Base-by-base conservation (phyloP, 2,797 vertebrate genomes). In the Macropodus opercularis region DNA sequence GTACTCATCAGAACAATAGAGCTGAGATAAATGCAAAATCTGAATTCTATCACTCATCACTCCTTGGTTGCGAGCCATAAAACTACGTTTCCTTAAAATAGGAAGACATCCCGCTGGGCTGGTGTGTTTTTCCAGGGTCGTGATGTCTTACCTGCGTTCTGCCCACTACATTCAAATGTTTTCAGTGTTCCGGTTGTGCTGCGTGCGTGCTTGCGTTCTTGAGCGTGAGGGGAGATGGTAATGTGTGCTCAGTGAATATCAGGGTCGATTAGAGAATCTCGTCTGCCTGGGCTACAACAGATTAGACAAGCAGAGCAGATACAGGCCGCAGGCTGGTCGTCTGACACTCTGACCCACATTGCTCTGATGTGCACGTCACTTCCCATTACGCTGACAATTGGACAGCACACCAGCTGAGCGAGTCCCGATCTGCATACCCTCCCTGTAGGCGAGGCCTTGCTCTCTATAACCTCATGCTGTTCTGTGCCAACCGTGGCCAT, bases 191-290 rank as follows among this genome's bases (percentile, higher is more conserved):
- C 6, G 19, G 63, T 5, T 10, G 39, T 66, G 66, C 26, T 6
- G 14, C 1, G 38, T 36, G 63, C 9, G 61, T 48, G 65, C 69
- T 61, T 68, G 72, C 17, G 56, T 69, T 59, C 5, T 29, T 51
- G 61, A 73, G 83, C 52, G 43, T 50, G 78, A 72, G 80, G 70
- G 70, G 74, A 81, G 80, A 83, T 71, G 79, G 56, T 87, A 90
- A 91, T 89, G 85, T 72, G 90, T 92, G 93, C 87, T 95, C 93
- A 94, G 54, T 95, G 92, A 94, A 92, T 94, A 95, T 94, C 92
- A 92, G 93, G 93, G 93, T 92, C 89, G 92, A 95, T 93, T 93
- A 93, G 80, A 87, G 88, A 90, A 91, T 83, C 88, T 91, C 78
- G 89, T 92, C 92, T 94, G 90, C 87, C 72, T 21, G 51, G 69